Percentiles rank a stretch among this genome's conserved stretches.
These are phyloP conservation scores for Macroglossus sobrinus DNA, from an alignment of 2,113 vertebrate species.

Conservation along the genomic window DNA sequence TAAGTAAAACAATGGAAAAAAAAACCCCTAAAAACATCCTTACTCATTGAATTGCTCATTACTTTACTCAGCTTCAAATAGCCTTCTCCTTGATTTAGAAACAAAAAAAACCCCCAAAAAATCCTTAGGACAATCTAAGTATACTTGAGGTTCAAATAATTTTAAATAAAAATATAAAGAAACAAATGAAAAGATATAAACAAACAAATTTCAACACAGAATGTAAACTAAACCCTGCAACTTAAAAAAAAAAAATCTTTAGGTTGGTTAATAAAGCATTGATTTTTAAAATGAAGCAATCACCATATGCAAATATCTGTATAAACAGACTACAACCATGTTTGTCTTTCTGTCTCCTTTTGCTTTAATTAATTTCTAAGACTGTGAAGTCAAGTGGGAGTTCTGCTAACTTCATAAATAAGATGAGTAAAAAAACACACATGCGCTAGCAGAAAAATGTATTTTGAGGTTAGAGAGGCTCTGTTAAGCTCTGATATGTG, in stretches of 20 bases:
- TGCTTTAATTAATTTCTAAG: background rate
- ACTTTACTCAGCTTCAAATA: background rate
- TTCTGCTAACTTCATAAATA: background rate
- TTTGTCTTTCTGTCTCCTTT: background rate
- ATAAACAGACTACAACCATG: background rate
- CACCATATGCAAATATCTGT: background rate
- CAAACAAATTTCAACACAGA: background rate
- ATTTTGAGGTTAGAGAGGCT: background rate
- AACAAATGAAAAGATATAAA: background rate
- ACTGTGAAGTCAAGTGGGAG: background rate
- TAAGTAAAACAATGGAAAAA: background rate
- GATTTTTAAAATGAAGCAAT: background rate
- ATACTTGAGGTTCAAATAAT: background rate
- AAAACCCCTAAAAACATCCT: background rate
- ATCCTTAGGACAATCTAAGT: background rate
- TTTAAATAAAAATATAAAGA: constrained; percentile 28
- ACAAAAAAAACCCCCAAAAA: background rate
- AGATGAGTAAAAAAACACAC: accelerated
- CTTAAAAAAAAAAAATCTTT: background rate
- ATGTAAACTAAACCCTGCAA: background rate
- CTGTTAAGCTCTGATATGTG: background rate
- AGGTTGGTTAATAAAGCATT: background rate
- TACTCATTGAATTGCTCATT: background rate
- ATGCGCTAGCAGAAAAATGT: background rate
- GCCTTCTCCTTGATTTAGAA: background rate